A percentile compares a stretch with the other conserved stretches of the same genome.
Conservation (phyloP, 1,140 invertebrate genomes). For the Streblospio benedicti region DNA sequence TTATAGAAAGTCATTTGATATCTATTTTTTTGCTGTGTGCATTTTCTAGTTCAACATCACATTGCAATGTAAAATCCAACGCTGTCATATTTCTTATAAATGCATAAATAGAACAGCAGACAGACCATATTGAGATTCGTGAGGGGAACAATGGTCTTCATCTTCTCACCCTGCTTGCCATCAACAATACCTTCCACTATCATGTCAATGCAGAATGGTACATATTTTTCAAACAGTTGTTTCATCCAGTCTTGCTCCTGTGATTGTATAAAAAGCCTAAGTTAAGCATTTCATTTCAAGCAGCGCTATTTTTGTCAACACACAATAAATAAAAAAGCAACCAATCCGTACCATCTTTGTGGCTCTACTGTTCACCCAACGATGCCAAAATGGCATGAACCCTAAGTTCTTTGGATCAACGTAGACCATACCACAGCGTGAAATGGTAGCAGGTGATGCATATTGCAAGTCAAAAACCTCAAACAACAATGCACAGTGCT, state of each 20-base stretch:
- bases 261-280: too few relatives aligned
- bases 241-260: conserved; percentile 47
- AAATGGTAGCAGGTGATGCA: conserved; percentile 48
- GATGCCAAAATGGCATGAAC: conserved; percentile 73
- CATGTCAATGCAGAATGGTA: conserved; percentile 60
- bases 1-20: background rate
- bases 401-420: conserved; percentile 78
- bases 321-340: too few relatives aligned
- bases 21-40: background rate
- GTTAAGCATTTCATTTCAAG: too few relatives aligned
- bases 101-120: background rate
- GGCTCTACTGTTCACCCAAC: conserved; percentile 54
- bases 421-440: conserved; percentile 49
- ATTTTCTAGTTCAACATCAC: too few relatives aligned
- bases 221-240: conserved; percentile 63
- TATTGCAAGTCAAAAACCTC: conserved; percentile 78
- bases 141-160: conserved; percentile 71
- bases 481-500: conserved; percentile 75
- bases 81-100: background rate
- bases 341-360: conserved; percentile 2
- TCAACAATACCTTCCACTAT: conserved; percentile 65
- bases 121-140: conserved; percentile 74
- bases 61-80: background rate
- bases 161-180: conserved; percentile 58
- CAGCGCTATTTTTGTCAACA: too few relatives aligned